Conservation (phyloP, 2,797 vertebrate genomes). For the Pseudopleuronectes americanus region DNA sequence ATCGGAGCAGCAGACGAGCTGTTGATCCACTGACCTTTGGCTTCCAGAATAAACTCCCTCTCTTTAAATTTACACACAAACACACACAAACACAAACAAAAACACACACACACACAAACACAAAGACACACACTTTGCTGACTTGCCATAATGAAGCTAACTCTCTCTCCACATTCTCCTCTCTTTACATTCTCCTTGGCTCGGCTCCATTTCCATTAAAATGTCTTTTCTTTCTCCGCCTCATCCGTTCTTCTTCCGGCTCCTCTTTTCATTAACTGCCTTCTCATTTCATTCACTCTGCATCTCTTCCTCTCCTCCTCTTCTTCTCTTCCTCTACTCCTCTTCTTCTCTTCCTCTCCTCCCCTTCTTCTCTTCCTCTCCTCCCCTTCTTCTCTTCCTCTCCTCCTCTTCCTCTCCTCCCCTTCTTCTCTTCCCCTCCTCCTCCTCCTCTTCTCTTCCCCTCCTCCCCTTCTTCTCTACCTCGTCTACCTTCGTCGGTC, state of each 20-base stretch:
- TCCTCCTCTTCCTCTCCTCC: background rate
- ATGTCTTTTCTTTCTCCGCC: background rate
- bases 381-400: background rate
- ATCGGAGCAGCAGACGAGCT: slow-evolving; percentile 31
- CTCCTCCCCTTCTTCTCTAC: background rate
- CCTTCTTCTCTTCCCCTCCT: background rate
- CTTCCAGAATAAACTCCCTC: slow-evolving; percentile 34
- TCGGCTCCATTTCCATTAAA: slow-evolving; percentile 43
- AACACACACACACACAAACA: slow-evolving; percentile 8
- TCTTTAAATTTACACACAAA: slow-evolving; percentile 7
- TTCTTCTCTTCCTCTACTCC: background rate
- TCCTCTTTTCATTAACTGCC: slow-evolving; percentile 10
- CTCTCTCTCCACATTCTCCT: background rate
- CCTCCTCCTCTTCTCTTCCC: background rate
- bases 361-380: background rate
- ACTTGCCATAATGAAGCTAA: background rate
- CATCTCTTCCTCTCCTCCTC: no score
- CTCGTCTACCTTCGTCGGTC: no score
- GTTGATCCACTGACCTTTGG: slow-evolving; percentile 54
- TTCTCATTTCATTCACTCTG: slow-evolving; percentile 9
- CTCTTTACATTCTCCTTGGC: background rate
- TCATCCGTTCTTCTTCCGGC: no score
- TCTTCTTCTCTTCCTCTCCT: background rate
- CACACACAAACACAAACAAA: background rate
- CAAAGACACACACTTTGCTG: background rate